phyloP scores from a whole-genome alignment of 1,140 invertebrate species.

The Octopus sinensis region DNA sequence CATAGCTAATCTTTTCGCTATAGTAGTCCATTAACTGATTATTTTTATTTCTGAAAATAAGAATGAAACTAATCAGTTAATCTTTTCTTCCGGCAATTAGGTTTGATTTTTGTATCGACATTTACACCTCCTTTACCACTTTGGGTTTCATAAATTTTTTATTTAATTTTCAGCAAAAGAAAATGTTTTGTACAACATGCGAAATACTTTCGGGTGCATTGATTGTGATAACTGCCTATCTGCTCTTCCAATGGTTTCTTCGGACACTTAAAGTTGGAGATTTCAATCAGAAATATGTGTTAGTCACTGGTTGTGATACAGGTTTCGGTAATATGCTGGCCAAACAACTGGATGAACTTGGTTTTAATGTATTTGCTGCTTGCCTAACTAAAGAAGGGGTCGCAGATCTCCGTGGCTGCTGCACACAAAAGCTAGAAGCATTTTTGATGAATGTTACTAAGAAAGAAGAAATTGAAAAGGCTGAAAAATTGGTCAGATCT shows the following conservation, averaged over 20 bases:
- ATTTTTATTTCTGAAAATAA: too few relatives aligned
- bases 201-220: too few relatives aligned
- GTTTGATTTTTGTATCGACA: too few relatives aligned
- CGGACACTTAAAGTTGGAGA: background rate
- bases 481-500: background rate
- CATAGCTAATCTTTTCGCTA: too few relatives aligned
- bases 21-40: too few relatives aligned
- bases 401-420: slow-evolving; percentile 20
- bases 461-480: slow-evolving; percentile 20
- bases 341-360: slow-evolving; percentile 49
- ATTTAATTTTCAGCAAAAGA: too few relatives aligned
- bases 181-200: too few relatives aligned
- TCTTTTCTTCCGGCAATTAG: too few relatives aligned
- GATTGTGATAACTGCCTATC: too few relatives aligned
- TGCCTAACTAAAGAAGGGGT: slow-evolving; percentile 34
- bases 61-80: too few relatives aligned
- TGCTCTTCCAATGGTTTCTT: background rate
- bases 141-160: too few relatives aligned
- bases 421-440: slow-evolving; percentile 22
- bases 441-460: slow-evolving; percentile 33
- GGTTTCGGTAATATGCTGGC: slow-evolving; percentile 58
- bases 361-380: slow-evolving; percentile 59
- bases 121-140: too few relatives aligned
- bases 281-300: slow-evolving; percentile 33
- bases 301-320: slow-evolving; percentile 59